Base-by-base conservation (phyloP, 2,113 vertebrate genomes). In the Hippotragus niger region DNA sequence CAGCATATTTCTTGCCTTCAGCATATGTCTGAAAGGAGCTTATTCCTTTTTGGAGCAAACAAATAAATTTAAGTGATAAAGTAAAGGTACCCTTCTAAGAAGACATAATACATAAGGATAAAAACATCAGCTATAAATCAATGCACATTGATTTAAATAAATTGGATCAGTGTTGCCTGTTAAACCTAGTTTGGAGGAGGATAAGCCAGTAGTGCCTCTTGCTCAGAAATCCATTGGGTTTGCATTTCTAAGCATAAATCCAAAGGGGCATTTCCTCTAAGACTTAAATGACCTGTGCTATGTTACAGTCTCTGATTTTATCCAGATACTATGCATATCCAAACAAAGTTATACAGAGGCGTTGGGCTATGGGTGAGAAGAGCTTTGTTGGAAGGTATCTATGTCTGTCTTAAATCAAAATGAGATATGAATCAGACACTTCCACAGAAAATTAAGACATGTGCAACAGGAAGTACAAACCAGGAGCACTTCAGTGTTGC, bases 101-200 rank as follows among this genome's bases (percentile, higher is more conserved):
- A 91, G 45, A 95, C 86, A 64, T 98, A 97, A 98, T 98, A 90
- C 3, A 4, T 95, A 98, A 98, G 98, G 98, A 98, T 96, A 98
- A 95, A 97, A 98, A 83, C 96, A 98, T 97, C 97, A 98, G 96
- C 92, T 93, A 80, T 98, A 98, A 98, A 98, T 98, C 98, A 98
- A 97, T 98, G 96, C 2, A 25, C 93, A 98, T 98, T 97, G 98
- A 99, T 98, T 98, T 97, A 98, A 88, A 98, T 98, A 98, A 99
- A 98, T 97, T 97, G 97, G 96, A 98, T 95, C 52, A 93, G 95
- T 98, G 93, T 92, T 96, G 93, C 97, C 91, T 86, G 90, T 89
- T 93, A 94, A 98, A 96, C 95, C 85, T 97, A 91, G 27, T 86
- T 57, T 82, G 85, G 82, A 97, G 58, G 29, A 19, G 58, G 29